Evolutionary conservation across 2,797 vertebrate species (phyloP).

Genomic region (Macropus fuliginosus): DNA sequence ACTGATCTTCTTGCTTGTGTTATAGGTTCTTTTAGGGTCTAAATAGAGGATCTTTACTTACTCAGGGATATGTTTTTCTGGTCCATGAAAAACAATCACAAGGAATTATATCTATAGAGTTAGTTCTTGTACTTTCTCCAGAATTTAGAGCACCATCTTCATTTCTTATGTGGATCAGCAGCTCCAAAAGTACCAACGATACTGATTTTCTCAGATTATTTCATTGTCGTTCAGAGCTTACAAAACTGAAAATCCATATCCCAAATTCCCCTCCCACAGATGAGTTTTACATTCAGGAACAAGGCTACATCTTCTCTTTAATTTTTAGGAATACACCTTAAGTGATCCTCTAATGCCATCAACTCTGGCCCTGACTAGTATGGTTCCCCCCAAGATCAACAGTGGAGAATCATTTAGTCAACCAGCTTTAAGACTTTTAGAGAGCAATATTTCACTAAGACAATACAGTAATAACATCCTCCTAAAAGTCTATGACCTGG

Average conservation of each 20-base stretch:
- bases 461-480: background rate
- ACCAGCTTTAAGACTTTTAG: background rate
- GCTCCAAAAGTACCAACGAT: background rate
- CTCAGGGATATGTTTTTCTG: no score
- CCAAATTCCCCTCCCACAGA: background rate
- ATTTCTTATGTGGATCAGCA: background rate
- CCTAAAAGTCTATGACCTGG: background rate
- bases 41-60: no score
- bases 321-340: background rate
- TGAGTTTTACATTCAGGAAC: background rate
- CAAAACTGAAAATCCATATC: background rate
- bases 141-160: background rate
- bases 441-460: background rate
- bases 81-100: no score
- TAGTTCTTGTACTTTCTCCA: background rate
- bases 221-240: background rate
- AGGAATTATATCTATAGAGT: background rate
- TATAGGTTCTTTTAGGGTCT: no score
- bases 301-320: background rate
- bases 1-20: background rate
- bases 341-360: background rate
- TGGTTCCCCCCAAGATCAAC: no score
- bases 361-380: background rate
- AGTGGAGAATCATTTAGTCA: background rate
- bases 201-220: background rate